Evolutionary conservation across 1,140 invertebrate genomes (phyloP), one percentile per base, ranked within the genome.

Genomic region (Lanistes nyassanus): DNA sequence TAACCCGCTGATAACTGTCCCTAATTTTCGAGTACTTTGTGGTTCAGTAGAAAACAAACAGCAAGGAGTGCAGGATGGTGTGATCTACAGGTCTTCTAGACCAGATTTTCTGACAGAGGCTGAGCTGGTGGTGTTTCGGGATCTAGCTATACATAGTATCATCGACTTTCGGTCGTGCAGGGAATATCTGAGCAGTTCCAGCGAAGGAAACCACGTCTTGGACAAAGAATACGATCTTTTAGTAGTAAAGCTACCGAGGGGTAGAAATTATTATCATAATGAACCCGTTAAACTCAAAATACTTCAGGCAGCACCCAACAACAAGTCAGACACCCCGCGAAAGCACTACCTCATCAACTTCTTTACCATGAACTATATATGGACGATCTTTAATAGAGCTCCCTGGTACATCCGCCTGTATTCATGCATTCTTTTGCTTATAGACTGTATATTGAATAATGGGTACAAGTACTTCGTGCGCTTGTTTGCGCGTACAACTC

Each of bases 281-380:
- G 81, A 85, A 75, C 29, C 42, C 31, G 81, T 86, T 26, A 73
- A 60, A 39, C 76, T 70, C 47, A 67, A 76, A 71, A 16, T 34
- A 19, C 11, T 82, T 31, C 26, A 42, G 21, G 31, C 56, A 13
- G 7, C 55, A 36, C 9, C 26, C n/a, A 60, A 23, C 11, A 31
- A 23, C 3, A 66, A n/a, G 31, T 13, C 19, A 16, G 31, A 64
- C 16, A 39, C 55, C 9, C 23, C 34, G n/a, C 56, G 53, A 21
- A 67, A 56, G 72, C 85, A 87, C 77, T 86, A 75, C 65, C 69
- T 86, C 29, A 80, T 87, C 16, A 76, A 87, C 64, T 84, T 87
- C 74, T 86, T 83, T 64, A 53, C 70, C 21, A 19, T 66, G 2
- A 74, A 72, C n/a, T 86, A 84, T 67, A 78, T 82, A 13, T 79